Base-by-base conservation (phyloP, 1,140 invertebrate species). In the Semibalanus balanoides region DNA sequence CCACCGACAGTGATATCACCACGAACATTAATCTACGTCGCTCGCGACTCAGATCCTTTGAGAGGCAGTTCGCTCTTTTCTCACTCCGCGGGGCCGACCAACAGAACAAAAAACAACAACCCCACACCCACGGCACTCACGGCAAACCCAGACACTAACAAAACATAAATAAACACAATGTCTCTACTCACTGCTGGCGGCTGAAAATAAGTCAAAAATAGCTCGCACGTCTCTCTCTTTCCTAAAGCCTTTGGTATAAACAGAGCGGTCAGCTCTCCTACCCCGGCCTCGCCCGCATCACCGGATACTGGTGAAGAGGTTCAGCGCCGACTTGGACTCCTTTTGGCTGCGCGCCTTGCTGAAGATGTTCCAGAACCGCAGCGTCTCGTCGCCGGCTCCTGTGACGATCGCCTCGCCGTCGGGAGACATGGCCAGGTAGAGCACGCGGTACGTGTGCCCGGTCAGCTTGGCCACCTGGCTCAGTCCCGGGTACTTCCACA, bases 401-500 rank as follows among this genome's bases (percentile, higher is more conserved):
- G 98, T 99, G 0, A 99, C 98, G 78, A 99, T 99, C 0, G 97
- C 95, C 84, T 99, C 97, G 29, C 97, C 98, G 85, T 99, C 97
- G 0, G 98, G 98, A 43, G 96, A 99, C 87, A 99, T 91, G 0
- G 97, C 97, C 79, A 99, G 84, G 84, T 99, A 99, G 0, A 99
- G 86, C 9, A 99, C 98, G 79, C 98, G 87, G 83, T 96, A 98
- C 30, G 96, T 96, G 84, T 99, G 98, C 3, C 98, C 98, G 0
- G 96, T 98, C 74, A 99, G 86, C 86, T 99, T 99, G 30, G 97
- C 97, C 74, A 99, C 96, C 86, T 96, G 93, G 86, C 93, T 95
- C 74, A 99, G 85, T 78, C 94, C 95, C 0, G 98, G 98, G 85
- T 99, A 99, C 82, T 99, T 99, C 98, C 98, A 99, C 0, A 99